Conservation (phyloP, 92 coral and sea anemone genomes). For the Montipora capitata region DNA sequence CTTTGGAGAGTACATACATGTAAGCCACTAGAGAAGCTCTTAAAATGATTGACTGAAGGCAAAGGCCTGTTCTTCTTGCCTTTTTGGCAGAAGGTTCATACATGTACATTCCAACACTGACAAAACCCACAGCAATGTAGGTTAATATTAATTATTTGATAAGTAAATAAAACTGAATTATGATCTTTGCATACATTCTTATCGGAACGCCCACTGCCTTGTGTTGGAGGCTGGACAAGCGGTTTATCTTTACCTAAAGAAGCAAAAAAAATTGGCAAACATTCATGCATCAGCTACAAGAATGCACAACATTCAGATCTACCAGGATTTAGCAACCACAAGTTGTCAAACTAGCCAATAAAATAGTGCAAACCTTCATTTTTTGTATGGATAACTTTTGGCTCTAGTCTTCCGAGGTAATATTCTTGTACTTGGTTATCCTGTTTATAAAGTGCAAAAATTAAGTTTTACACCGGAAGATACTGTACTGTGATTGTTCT, state of each 20-base stretch:
- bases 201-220: not conserved
- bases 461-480: not conserved
- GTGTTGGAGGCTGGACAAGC: conserved; percentile 24
- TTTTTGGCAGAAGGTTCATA: too few species aligned
- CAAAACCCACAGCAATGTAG: too few species aligned
- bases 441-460: conserved; percentile 30
- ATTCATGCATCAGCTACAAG: too few species aligned
- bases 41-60: too few species aligned
- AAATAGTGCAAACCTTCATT: not conserved
- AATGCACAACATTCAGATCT: too few species aligned
- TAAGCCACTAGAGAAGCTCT: too few species aligned
- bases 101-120: too few species aligned
- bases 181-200: conserved; percentile 4
- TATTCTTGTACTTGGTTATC: conserved; percentile 83
- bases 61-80: too few species aligned
- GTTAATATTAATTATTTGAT: too few species aligned
- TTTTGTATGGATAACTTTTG: conserved; percentile 15
- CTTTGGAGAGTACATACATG: too few species aligned
- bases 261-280: not conserved
- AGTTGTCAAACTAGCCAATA: not conserved
- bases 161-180: not conserved
- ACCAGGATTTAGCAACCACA: not conserved
- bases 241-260: conserved; percentile 23
- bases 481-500: too few species aligned
- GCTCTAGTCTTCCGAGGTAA: conserved; percentile 83